These are phyloP conservation scores for Malurus elegans DNA, from an alignment of 2,113 vertebrate species.

Conservation along the genomic window DNA sequence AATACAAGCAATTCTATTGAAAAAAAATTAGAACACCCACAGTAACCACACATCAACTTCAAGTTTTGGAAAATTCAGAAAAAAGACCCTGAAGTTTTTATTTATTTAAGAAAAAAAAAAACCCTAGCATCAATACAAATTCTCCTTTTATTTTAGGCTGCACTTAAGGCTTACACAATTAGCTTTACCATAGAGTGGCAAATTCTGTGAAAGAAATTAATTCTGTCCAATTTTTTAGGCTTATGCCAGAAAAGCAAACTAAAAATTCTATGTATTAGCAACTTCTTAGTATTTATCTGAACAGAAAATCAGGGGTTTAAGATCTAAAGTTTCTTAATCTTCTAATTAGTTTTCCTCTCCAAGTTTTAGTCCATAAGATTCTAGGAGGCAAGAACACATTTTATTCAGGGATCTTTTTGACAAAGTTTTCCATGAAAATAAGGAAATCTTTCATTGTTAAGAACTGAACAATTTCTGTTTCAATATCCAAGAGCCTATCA, in stretches of 20 bases:
- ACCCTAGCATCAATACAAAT: neutral
- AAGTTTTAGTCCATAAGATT: neutral
- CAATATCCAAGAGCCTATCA: neutral
- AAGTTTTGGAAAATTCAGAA: neutral
- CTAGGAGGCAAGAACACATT: neutral
- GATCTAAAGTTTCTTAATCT: neutral
- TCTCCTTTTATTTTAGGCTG: neutral
- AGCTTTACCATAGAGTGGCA: neutral
- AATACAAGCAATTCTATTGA: neutral
- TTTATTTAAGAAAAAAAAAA: neutral
- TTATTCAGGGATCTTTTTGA: neutral
- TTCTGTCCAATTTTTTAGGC: neutral
- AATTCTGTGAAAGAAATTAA: neutral
- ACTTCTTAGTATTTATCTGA: neutral
- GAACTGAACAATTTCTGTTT: neutral
- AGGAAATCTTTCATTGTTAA: neutral
- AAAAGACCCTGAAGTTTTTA: neutral
- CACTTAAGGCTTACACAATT: neutral
- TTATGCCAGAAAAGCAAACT: neutral
- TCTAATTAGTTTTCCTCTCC: neutral
- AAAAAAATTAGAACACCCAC: neutral
- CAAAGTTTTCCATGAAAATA: neutral
- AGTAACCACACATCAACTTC: neutral
- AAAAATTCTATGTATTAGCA: neutral
- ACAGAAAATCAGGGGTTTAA: neutral